Evolutionary conservation across 2,888 invertebrate species (phyloP).

Genomic region (Eupithecia insigniata): DNA sequence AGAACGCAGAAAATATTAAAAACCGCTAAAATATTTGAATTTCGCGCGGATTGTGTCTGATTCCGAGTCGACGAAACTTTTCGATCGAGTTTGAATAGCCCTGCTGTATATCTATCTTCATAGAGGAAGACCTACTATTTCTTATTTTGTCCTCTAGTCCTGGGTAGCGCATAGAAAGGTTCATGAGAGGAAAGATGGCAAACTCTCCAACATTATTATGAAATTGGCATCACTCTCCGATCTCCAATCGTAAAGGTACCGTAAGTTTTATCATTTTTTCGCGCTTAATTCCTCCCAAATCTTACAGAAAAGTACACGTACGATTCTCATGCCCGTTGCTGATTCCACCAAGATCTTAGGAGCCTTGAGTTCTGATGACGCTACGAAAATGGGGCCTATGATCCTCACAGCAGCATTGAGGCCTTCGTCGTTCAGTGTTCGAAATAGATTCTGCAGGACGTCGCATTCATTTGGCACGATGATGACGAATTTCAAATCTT

Average conservation of each 20-base stretch:
- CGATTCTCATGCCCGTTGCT: neutral
- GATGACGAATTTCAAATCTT: constrained; percentile 48
- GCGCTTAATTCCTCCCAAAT: neutral
- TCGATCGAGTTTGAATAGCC: too few species aligned
- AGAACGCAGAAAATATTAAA: too few species aligned
- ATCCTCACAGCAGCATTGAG: constrained; percentile 37
- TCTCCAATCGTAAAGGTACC: too few species aligned
- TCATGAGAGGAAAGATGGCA: neutral
- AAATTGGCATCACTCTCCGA: too few species aligned
- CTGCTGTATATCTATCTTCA: too few species aligned
- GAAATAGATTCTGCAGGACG: constrained; percentile 36
- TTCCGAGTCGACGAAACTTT: too few species aligned
- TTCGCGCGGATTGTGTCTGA: too few species aligned
- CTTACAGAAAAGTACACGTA: neutral
- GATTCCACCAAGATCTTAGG: constrained; percentile 27
- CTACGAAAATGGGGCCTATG: constrained; percentile 42
- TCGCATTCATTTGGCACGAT: constrained; percentile 50
- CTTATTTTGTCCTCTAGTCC: too few species aligned
- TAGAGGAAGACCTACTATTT: too few species aligned
- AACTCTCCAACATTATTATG: neutral
- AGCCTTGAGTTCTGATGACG: constrained; percentile 20
- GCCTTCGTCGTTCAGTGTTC: constrained; percentile 35
- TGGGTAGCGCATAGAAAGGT: neutral
- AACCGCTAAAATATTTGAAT: too few species aligned
- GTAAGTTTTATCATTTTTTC: neutral